Percentiles rank a stretch among this genome's conserved stretches.
Evolutionary conservation across 2,797 vertebrate genomes (phyloP).

Genomic region (Choloepus didactylus): DNA sequence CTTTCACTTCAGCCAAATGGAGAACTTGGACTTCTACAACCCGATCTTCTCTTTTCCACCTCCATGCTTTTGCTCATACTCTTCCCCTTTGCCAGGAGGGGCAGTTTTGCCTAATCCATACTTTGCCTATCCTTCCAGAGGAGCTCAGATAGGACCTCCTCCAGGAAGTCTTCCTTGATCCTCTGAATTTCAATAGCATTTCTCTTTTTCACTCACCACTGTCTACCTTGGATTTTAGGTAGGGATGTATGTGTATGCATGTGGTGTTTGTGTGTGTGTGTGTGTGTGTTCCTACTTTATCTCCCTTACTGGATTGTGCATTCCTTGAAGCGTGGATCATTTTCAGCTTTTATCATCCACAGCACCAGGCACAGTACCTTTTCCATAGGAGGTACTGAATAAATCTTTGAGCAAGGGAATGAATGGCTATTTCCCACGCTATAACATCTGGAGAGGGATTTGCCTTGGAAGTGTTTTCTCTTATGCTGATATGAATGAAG

Average conservation of each 20-base stretch:
- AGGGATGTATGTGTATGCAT: neutral
- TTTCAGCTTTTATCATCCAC: neutral
- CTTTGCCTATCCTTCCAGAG: neutral
- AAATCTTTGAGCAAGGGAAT: neutral
- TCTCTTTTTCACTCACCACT: neutral
- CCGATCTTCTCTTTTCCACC: neutral
- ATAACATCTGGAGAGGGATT: neutral
- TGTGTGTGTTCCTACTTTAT: neutral
- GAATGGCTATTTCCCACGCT: neutral
- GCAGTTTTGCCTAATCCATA: neutral
- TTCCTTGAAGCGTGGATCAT: neutral
- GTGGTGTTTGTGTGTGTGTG: neutral
- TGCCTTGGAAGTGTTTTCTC: neutral
- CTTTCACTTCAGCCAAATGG: neutral
- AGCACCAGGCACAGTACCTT: neutral
- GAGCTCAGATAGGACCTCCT: neutral
- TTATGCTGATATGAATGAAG: neutral
- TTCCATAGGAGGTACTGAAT: neutral
- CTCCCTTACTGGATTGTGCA: neutral
- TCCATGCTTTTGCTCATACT: neutral
- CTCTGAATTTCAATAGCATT: neutral
- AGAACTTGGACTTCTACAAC: neutral
- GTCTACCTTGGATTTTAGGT: conserved; percentile 19
- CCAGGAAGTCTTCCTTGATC: neutral
- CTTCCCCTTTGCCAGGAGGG: neutral